These are phyloP conservation scores for Chironomus tentans DNA, from an alignment of 2,888 invertebrate genomes.

Conservation along the genomic window DNA sequence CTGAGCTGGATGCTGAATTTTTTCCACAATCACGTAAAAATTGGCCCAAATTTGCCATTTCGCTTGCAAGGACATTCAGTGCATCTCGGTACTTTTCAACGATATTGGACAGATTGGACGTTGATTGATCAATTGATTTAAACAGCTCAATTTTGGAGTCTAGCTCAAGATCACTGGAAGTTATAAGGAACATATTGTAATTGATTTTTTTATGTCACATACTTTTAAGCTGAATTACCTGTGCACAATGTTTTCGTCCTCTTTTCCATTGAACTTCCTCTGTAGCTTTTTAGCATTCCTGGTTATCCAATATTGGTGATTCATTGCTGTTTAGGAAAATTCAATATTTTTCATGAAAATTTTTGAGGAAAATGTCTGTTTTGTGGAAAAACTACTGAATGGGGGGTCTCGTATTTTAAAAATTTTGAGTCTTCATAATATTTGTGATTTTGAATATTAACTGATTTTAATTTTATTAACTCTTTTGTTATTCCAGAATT, in stretches of 20 bases:
- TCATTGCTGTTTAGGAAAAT: slow-evolving; percentile 48
- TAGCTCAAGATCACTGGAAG: slow-evolving; percentile 67
- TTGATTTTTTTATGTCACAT: background rate
- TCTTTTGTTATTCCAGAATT: too few species aligned
- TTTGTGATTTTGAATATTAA: too few species aligned
- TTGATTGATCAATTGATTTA: slow-evolving; percentile 85
- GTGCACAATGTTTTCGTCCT: slow-evolving; percentile 92
- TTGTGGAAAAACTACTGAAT: too few species aligned
- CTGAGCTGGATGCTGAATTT: slow-evolving; percentile 74
- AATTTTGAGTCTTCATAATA: too few species aligned
- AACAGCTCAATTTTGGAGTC: slow-evolving; percentile 94
- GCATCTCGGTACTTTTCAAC: slow-evolving; percentile 91
- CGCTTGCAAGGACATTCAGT: slow-evolving; percentile 84
- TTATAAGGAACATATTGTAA: background rate
- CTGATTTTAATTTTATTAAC: too few species aligned
- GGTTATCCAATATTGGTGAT: slow-evolving; percentile 97
- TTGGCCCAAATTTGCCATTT: slow-evolving; percentile 88
- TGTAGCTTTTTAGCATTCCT: slow-evolving; percentile 75
- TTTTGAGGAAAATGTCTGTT: too few species aligned
- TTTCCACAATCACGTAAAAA: slow-evolving; percentile 92
- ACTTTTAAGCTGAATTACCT: slow-evolving; percentile 48
- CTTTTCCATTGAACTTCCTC: slow-evolving; percentile 88
- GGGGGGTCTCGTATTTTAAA: too few species aligned
- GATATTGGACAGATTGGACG: slow-evolving; percentile 73
- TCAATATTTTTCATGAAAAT: background rate